Conservation (phyloP, 2,888 invertebrate genomes). For the Epinotia ramella region DNA sequence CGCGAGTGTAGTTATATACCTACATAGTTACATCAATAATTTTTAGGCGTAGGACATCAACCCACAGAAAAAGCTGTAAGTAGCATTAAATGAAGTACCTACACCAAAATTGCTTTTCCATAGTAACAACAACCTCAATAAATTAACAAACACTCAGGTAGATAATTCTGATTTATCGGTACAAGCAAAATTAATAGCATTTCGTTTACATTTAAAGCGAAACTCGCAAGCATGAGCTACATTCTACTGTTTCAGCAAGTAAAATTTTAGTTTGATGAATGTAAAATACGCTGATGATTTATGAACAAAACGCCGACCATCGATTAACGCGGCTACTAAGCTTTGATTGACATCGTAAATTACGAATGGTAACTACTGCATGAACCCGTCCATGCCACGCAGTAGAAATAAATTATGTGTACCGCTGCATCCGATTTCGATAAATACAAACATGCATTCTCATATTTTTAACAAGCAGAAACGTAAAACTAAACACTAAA, state of each 20-base stretch:
- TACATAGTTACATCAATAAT: too few species aligned
- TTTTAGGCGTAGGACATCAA: too few species aligned
- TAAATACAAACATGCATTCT: not conserved
- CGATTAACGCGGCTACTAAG: slow-evolving; percentile 50
- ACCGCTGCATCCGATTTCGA: not conserved
- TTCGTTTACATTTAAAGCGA: slow-evolving; percentile 20
- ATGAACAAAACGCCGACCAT: slow-evolving; percentile 38
- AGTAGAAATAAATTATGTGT: slow-evolving; percentile 5
- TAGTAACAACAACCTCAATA: slow-evolving; percentile 13
- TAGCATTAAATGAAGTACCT: too few species aligned
- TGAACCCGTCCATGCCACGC: slow-evolving; percentile 65
- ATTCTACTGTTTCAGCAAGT: slow-evolving; percentile 30
- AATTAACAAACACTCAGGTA: slow-evolving; percentile 18
- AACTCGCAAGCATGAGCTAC: slow-evolving; percentile 28
- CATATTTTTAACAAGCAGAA: not conserved
- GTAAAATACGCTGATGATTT: slow-evolving; percentile 32
- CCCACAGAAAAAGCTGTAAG: too few species aligned
- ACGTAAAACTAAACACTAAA: not conserved
- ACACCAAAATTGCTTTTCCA: not conserved
- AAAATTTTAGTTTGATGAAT: slow-evolving; percentile 26
- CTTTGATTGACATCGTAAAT: slow-evolving; percentile 65
- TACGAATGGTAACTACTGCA: slow-evolving; percentile 59
- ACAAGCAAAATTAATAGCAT: slow-evolving; percentile 18
- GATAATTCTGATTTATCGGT: slow-evolving; percentile 32
- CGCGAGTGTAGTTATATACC: too few species aligned